phyloP scores from a whole-genome alignment of 1,140 invertebrate genomes.

The Oryctes rhinoceros region DNA sequence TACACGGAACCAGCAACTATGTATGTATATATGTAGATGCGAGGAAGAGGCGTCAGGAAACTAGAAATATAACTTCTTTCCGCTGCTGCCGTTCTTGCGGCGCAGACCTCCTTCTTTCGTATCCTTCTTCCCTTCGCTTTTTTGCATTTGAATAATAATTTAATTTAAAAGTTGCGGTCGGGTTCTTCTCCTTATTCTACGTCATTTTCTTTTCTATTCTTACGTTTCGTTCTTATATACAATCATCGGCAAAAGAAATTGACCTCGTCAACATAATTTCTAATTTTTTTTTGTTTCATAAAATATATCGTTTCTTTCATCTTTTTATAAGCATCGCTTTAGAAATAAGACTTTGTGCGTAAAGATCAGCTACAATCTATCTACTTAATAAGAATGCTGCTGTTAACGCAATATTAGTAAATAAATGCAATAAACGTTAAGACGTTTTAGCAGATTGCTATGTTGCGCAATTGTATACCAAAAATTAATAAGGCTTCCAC shows the following conservation, averaged over 20 bases:
- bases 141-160: conserved; percentile 56
- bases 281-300: no score
- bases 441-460: no score
- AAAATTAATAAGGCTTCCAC: no score
- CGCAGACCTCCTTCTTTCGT: not conserved
- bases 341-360: no score
- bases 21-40: conserved; percentile 13
- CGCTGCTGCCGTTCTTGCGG: not conserved
- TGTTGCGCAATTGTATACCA: no score
- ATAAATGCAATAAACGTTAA: no score
- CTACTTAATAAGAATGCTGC: no score
- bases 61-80: conserved; percentile 31
- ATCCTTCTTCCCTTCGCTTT: conserved; percentile 45
- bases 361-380: no score
- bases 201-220: conserved; percentile 24
- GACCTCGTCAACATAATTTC: no score
- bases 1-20: not conserved
- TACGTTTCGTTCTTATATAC: conserved; percentile 38
- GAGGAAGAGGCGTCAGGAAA: conserved; percentile 18
- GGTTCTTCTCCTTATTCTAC: not conserved
- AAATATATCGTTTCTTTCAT: no score
- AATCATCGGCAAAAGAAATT: conserved; percentile 21
- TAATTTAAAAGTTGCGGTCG: conserved; percentile 54
- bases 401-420: no score
- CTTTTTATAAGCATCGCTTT: no score